Evolutionary conservation across 2,888 invertebrate genomes (phyloP).

Genomic region (Lithophane ornitopus): DNA sequence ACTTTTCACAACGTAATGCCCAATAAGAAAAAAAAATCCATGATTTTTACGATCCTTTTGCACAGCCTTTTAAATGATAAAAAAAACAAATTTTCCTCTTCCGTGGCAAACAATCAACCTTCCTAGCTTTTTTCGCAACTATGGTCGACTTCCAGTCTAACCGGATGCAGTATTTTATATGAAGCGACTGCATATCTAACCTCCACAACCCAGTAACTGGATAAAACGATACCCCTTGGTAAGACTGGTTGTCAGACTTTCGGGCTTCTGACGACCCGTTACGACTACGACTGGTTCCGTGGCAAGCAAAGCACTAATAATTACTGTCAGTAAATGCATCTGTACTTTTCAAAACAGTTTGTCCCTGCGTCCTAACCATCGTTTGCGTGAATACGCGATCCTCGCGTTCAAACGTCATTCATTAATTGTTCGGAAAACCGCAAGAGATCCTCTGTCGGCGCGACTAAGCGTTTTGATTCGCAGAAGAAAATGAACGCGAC

Average conservation of each 20-base stretch:
- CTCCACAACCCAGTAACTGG: no score
- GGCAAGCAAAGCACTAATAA: background rate
- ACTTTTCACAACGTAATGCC: background rate
- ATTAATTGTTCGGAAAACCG: background rate
- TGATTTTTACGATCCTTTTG: background rate
- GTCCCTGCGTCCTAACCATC: background rate
- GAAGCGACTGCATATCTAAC: no score
- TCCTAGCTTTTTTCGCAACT: no score
- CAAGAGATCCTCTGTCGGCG: background rate
- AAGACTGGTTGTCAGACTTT: no score
- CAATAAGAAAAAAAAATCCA: background rate
- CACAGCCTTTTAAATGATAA: background rate
- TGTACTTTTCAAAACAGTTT: slow-evolving; percentile 7
- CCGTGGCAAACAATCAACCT: background rate
- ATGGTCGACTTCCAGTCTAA: no score
- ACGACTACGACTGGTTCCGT: background rate
- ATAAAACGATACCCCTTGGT: no score
- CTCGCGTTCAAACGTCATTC: background rate
- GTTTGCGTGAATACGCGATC: no score
- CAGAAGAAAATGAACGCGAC: background rate
- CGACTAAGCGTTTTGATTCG: background rate
- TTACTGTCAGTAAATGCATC: background rate
- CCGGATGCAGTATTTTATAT: no score
- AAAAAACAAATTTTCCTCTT: background rate
- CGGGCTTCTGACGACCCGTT: no score